Percentiles rank a stretch among this genome's conserved stretches.
Conservation (phyloP, 1,140 invertebrate species). For the Stegodyphus dumicola region DNA sequence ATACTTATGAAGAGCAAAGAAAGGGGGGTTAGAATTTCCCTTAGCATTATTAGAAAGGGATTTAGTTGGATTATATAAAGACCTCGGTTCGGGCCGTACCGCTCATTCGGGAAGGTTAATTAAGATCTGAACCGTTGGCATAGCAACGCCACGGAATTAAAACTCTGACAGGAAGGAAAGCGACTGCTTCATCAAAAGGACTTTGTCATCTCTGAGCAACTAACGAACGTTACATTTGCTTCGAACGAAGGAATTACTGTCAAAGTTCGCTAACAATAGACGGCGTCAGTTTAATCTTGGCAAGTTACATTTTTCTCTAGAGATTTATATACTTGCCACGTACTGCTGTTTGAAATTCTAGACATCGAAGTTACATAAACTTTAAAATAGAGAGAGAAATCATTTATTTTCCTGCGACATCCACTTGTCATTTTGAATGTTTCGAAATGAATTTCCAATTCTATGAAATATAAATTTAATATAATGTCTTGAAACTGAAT, state of each 20-base stretch:
- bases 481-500: too few relatives aligned
- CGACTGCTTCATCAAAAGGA: slow-evolving; percentile 24
- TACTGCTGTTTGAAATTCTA: too few relatives aligned
- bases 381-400: too few relatives aligned
- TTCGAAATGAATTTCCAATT: too few relatives aligned
- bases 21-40: background rate
- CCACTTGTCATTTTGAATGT: too few relatives aligned
- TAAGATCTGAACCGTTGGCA: slow-evolving; percentile 26
- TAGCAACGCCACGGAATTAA: slow-evolving; percentile 41
- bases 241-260: slow-evolving; percentile 17
- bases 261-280: slow-evolving; percentile 31
- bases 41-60: slow-evolving; percentile 23
- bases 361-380: too few relatives aligned
- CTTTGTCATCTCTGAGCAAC: slow-evolving; percentile 25
- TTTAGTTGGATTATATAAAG: slow-evolving; percentile 32
- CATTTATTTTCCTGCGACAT: too few relatives aligned
- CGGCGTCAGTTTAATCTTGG: slow-evolving; percentile 11
- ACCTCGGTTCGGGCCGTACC: background rate
- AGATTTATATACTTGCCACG: background rate
- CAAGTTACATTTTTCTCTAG: background rate
- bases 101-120: slow-evolving; percentile 36
- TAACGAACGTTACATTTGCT: slow-evolving; percentile 17
- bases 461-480: too few relatives aligned
- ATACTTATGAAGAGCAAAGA: background rate
- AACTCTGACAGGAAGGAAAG: slow-evolving; percentile 34